These are phyloP conservation scores for Drosophila nr. perissopoda DNA, from an alignment of 2,888 invertebrate species.

Conservation along the genomic window DNA sequence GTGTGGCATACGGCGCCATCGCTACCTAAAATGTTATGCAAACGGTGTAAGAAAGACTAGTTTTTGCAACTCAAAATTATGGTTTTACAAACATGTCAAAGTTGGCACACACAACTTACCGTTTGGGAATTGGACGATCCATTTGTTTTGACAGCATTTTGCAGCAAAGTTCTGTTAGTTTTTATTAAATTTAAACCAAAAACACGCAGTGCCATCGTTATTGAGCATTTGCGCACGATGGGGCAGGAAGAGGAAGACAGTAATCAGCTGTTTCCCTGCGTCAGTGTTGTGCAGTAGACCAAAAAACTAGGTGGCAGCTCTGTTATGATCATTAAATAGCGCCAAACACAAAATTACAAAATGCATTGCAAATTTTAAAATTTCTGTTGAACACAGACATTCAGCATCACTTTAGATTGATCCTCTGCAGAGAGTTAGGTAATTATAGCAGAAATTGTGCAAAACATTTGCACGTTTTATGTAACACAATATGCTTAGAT, in stretches of 20 bases:
- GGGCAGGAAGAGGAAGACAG: slow-evolving; percentile 33
- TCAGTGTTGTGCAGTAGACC: slow-evolving; percentile 16
- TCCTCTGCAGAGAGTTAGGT: background rate
- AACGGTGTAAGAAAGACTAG: slow-evolving; percentile 33
- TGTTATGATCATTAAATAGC: background rate
- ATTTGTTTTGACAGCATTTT: slow-evolving; percentile 59
- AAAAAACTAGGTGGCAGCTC: slow-evolving; percentile 35
- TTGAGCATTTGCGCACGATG: slow-evolving; percentile 23
- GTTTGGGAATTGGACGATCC: slow-evolving; percentile 28
- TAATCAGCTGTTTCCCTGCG: slow-evolving; percentile 51
- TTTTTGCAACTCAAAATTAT: background rate
- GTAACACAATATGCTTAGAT: background rate
- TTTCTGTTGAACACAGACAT: background rate
- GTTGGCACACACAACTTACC: slow-evolving; percentile 39
- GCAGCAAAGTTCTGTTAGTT: slow-evolving; percentile 75
- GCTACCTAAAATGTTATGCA: slow-evolving; percentile 65
- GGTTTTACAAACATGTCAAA: slow-evolving; percentile 24
- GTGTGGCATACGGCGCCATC: slow-evolving; percentile 63
- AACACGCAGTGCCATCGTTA: slow-evolving; percentile 76
- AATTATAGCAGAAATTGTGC: background rate
- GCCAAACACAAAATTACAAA: background rate
- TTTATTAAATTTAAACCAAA: slow-evolving; percentile 78
- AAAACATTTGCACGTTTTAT: background rate
- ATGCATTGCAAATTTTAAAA: background rate
- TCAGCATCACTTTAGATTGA: background rate